Evolutionary conservation across 92 coral and sea anemone species (phyloP).

Genomic region (Palythoa heliodiscus): DNA sequence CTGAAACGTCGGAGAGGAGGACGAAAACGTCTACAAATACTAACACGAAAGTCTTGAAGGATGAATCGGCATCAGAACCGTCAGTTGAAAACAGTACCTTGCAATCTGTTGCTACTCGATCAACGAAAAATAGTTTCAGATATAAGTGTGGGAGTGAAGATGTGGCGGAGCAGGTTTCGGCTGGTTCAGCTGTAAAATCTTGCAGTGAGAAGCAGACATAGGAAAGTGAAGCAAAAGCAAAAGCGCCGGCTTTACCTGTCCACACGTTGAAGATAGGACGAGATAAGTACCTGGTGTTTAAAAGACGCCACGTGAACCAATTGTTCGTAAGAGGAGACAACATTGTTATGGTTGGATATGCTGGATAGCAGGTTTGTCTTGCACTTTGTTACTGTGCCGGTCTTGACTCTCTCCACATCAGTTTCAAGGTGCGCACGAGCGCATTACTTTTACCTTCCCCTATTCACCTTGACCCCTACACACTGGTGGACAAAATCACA

Average conservation of each 20-base stretch:
- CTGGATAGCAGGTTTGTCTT: constrained; percentile 44
- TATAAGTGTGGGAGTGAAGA: background rate
- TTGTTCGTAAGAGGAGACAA: constrained; percentile 96
- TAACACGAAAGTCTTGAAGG: background rate
- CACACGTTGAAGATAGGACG: constrained; percentile 63
- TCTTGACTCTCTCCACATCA: too few relatives aligned
- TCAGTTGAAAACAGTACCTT: background rate
- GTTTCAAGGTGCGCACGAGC: too few relatives aligned
- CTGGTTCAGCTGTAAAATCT: constrained; percentile 2
- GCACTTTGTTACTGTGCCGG: too few relatives aligned
- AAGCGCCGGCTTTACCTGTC: constrained; percentile 12
- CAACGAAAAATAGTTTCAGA: background rate
- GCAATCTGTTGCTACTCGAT: background rate
- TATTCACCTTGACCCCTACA: too few relatives aligned
- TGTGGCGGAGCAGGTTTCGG: background rate
- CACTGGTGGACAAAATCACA: too few relatives aligned
- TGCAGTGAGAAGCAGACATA: background rate
- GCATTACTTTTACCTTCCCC: too few relatives aligned
- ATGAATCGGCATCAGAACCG: background rate
- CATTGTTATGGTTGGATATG: constrained; percentile 90
- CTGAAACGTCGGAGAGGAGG: too few relatives aligned
- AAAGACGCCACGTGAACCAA: constrained; percentile 93
- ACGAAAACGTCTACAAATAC: too few relatives aligned
- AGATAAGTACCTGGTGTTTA: constrained; percentile 79
- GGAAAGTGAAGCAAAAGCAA: constrained; percentile 20